These are phyloP conservation scores for Pipa parva DNA, from an alignment of 2,113 vertebrate species.

Conservation along the genomic window DNA sequence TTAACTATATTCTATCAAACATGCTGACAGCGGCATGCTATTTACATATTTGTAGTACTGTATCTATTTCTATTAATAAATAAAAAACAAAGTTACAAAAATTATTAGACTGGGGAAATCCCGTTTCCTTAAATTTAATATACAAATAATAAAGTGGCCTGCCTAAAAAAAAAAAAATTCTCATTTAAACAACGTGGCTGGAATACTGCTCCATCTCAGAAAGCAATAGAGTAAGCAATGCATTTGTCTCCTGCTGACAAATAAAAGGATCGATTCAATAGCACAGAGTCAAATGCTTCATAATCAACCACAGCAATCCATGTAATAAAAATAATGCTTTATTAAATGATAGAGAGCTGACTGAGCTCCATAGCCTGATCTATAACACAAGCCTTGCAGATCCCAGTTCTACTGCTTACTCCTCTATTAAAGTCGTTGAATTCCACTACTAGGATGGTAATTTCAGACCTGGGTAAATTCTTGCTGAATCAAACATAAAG, in stretches of 20 bases:
- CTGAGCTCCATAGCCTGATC: not conserved
- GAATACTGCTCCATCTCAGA: conserved; percentile 48
- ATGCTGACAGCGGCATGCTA: too few species aligned
- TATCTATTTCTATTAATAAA: too few species aligned
- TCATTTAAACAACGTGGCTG: conserved; percentile 48
- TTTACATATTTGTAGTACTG: too few species aligned
- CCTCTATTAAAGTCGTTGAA: not conserved
- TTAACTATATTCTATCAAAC: too few species aligned
- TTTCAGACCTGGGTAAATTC: not conserved
- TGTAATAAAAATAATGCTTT: not conserved
- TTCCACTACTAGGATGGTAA: not conserved
- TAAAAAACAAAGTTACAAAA: too few species aligned
- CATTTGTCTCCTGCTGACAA: conserved; percentile 53
- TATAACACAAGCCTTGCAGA: not conserved
- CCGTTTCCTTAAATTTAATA: not conserved
- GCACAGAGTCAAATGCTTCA: conserved; percentile 26
- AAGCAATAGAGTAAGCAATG: conserved; percentile 51
- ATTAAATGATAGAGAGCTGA: conserved; percentile 12
- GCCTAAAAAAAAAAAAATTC: too few species aligned
- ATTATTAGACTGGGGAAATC: not conserved
- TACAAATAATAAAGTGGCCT: too few species aligned
- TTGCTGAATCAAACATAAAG: not conserved
- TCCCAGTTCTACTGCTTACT: not conserved
- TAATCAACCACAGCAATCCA: conserved; percentile 19
- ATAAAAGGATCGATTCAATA: conserved; percentile 52